Percentiles rank a stretch among this genome's conserved stretches.
These are phyloP conservation scores for Catostomus latipinnis DNA, from an alignment of 2,797 vertebrate genomes.

Conservation along the genomic window DNA sequence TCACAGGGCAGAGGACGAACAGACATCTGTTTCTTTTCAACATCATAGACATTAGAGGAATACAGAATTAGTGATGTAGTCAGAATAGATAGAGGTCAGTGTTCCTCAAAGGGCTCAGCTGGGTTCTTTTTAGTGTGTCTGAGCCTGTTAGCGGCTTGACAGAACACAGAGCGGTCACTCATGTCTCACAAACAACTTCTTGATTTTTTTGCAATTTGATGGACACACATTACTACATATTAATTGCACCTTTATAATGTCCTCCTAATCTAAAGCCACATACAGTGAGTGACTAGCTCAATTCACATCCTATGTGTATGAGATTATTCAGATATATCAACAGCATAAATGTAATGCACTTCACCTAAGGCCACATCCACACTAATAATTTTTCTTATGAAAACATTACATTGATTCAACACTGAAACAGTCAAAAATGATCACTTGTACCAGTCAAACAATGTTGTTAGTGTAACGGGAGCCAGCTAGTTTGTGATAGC, in stretches of 20 bases:
- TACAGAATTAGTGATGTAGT: constrained; percentile 29
- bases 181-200: constrained; percentile 14
- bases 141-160: neutral
- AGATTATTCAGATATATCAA: too few species aligned
- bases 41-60: constrained; percentile 25
- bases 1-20: constrained; percentile 27
- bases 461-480: too few species aligned
- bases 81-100: constrained; percentile 14
- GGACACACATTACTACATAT: neutral
- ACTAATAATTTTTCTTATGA: too few species aligned
- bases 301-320: too few species aligned
- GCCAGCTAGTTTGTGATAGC: too few species aligned
- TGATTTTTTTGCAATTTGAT: constrained; percentile 8
- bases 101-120: constrained; percentile 23
- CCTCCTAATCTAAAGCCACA: neutral
- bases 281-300: neutral
- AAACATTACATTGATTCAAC: too few species aligned
- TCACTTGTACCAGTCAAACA: too few species aligned
- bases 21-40: constrained; percentile 41
- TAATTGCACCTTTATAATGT: neutral
- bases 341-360: too few species aligned
- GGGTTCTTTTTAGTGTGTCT: constrained; percentile 25
- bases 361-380: too few species aligned
- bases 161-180: constrained; percentile 15
- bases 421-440: too few species aligned